Evolutionary conservation across 2,888 invertebrate species (phyloP).

Genomic region (Agapostemon virescens): DNA sequence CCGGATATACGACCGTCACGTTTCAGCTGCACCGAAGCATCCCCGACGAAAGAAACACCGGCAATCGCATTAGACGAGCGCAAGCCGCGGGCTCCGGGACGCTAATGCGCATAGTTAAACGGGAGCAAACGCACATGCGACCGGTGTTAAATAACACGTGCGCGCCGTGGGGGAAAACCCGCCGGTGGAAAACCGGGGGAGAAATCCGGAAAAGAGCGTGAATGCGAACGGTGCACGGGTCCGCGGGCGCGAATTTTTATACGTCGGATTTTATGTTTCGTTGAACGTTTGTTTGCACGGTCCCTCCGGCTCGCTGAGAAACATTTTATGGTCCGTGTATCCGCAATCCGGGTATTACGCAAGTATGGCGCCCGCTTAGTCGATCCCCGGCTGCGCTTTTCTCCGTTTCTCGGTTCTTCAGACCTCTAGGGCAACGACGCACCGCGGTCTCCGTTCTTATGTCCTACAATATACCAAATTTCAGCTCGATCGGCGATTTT

Average conservation of each 20-base stretch:
- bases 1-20: constrained; percentile 16
- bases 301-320: constrained; percentile 41
- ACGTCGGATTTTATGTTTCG: constrained; percentile 66
- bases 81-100: neutral
- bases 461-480: constrained; percentile 30
- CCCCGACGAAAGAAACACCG: constrained; percentile 22
- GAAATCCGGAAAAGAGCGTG: neutral
- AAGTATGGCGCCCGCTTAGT: constrained; percentile 62
- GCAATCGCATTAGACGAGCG: constrained; percentile 32
- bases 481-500: too few species aligned
- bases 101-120: constrained; percentile 35
- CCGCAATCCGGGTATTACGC: constrained; percentile 70
- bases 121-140: constrained; percentile 42
- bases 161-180: neutral
- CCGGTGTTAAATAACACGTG: constrained; percentile 48
- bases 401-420: constrained; percentile 36
- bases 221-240: constrained; percentile 22
- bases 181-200: neutral
- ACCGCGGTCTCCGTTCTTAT: constrained; percentile 49
- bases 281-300: constrained; percentile 61
- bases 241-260: constrained; percentile 60
- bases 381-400: constrained; percentile 32
- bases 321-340: constrained; percentile 72
- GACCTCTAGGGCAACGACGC: constrained; percentile 32
- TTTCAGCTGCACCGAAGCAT: constrained; percentile 18